These are phyloP conservation scores for Nannobrachium achirus DNA, from an alignment of 2,113 vertebrate genomes.

Conservation along the genomic window DNA sequence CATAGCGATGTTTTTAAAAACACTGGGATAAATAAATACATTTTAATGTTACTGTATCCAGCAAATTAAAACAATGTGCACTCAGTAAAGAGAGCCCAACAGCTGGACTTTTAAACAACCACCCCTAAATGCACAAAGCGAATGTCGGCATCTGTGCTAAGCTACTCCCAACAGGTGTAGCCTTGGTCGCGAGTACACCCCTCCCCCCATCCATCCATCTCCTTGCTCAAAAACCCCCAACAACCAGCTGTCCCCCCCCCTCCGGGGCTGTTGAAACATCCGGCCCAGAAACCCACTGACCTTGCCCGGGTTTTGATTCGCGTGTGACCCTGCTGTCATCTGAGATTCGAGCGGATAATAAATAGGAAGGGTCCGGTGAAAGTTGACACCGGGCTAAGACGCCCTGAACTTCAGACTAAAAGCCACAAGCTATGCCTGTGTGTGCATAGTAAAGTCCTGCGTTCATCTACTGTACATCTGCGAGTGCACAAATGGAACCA, in stretches of 20 bases:
- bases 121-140: slow-evolving; percentile 10
- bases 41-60: not conserved
- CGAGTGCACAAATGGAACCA: too few species aligned
- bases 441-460: not conserved
- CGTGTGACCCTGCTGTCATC: slow-evolving; percentile 24
- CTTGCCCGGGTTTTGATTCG: slow-evolving; percentile 33
- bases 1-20: too few species aligned
- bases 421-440: slow-evolving; percentile 26
- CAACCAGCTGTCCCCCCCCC: slow-evolving; percentile 57
- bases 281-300: slow-evolving; percentile 60
- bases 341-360: not conserved
- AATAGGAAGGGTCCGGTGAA: slow-evolving; percentile 18
- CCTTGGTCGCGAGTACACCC: slow-evolving; percentile 24
- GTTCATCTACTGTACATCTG: too few species aligned
- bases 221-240: not conserved
- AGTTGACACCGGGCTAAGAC: slow-evolving; percentile 27
- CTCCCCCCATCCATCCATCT: slow-evolving; percentile 16
- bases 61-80: not conserved
- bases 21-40: too few species aligned
- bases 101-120: not conserved
- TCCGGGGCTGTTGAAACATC: slow-evolving; percentile 10
- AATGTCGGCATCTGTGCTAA: slow-evolving; percentile 1
- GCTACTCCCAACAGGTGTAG: slow-evolving; percentile 52
- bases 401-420: slow-evolving; percentile 7
- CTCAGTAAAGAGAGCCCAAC: not conserved